phyloP scores from a whole-genome alignment of 2,113 vertebrate species.

The Entosphenus tridentatus region DNA sequence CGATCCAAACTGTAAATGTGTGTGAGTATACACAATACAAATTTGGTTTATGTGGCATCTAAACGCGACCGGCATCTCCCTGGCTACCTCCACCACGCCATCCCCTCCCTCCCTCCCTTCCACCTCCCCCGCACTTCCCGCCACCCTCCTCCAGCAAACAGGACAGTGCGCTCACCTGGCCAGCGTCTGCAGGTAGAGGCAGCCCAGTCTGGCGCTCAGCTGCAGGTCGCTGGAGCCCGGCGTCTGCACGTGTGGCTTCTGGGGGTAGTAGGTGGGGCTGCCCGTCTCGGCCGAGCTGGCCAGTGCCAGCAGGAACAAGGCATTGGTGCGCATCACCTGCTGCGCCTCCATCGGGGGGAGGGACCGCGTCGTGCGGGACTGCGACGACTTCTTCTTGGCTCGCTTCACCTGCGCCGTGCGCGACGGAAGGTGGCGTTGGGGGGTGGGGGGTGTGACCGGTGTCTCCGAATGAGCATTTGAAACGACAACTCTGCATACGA shows the following conservation, averaged over 20 bases:
- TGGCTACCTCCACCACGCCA: too few species aligned
- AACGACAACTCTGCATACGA: too few species aligned
- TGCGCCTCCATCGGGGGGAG: slow-evolving; percentile 96
- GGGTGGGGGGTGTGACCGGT: too few species aligned
- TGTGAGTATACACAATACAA: too few species aligned
- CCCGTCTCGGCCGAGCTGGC: slow-evolving; percentile 87
- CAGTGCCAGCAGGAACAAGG: slow-evolving; percentile 70
- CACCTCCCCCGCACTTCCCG: too few species aligned
- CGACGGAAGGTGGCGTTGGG: too few species aligned
- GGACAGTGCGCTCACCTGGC: slow-evolving; percentile 34
- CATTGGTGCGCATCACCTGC: slow-evolving; percentile 91
- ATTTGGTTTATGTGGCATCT: too few species aligned
- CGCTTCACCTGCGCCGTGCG: slow-evolving; percentile 51
- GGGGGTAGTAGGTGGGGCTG: slow-evolving; percentile 68
- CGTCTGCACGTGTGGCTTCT: slow-evolving; percentile 60
- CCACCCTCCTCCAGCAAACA: too few species aligned
- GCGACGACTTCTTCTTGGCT: slow-evolving; percentile 73
- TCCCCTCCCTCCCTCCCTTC: too few species aligned
- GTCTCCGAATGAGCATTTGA: too few species aligned
- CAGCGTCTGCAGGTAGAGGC: slow-evolving; percentile 83
- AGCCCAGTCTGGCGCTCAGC: slow-evolving; percentile 55
- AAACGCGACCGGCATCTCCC: too few species aligned
- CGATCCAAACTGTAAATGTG: too few species aligned
- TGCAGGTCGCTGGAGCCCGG: slow-evolving; percentile 56
- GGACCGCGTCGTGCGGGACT: slow-evolving; percentile 77